Evolutionary conservation across 2,113 vertebrate species (phyloP), one percentile per base, ranked within the genome.

Genomic region (Cervus canadensis): DNA sequence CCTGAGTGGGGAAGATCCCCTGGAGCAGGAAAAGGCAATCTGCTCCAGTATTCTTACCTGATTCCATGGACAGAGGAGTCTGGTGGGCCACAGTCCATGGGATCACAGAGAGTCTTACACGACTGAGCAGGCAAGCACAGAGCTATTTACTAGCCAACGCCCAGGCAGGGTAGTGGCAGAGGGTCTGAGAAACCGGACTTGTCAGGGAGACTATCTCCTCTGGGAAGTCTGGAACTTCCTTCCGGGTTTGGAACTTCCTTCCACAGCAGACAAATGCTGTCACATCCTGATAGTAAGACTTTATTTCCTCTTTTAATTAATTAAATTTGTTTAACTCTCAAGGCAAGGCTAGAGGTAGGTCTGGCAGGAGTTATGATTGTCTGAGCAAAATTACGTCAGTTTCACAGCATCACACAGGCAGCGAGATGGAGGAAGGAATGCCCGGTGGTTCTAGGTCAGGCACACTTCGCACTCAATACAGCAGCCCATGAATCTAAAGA

Each of bases 61-160:
- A 25, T 57, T 57, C 56, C 56, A 57, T 23, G 56, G 56, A 57
- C 56, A 57, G 56, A 57, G 56, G 19, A 57, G 19, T 12, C 23
- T 21, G 56, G 56, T 21, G 23, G 56, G 56, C 56, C 2, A 57
- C 56, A 23, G 56, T 57, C 56, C 56, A 25, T 25, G 40, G 71
- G 71, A 7, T 26, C 2, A 0, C 23, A 43, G 40, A 43, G 36
- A 25, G 23, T 76, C 71, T 43, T 26, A 4, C 40, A 76, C 0
- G 6, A 26, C 21, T 7, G 40, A 76, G 23, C 71, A 7, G 7
- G 71, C 36, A 43, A 25, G 36, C 71, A 43, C 23, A 43, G 71
- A 26, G 71, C 71, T 26, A 26, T 76, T 40, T 76, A 43, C 28
- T 76, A 76, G 71, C 71, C 40, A 76, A 43, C 14, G 7, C 25